Conservation (phyloP, 2,113 vertebrate genomes). For the Odocoileus virginianus region DNA sequence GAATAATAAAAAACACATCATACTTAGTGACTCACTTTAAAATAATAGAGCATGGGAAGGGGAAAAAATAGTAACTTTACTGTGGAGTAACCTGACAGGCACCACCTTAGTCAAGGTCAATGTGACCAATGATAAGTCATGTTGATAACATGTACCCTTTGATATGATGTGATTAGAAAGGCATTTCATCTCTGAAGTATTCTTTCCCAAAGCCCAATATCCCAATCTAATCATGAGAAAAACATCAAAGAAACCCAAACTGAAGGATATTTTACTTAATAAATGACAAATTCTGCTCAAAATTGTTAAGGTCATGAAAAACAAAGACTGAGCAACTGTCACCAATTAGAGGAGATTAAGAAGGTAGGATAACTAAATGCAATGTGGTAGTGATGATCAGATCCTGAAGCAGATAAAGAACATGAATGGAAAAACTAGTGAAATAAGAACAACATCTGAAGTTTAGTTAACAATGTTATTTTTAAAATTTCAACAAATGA, state of each 20-base stretch:
- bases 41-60: not conserved
- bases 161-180: not conserved
- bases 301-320: not conserved
- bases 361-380: not conserved
- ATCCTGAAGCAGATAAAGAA: not conserved
- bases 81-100: not conserved
- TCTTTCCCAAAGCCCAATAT: not conserved
- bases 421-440: not conserved
- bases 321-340: not conserved
- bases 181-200: not conserved
- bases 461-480: not conserved
- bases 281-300: not conserved
- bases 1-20: not conserved
- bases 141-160: not conserved
- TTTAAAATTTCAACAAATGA: not conserved
- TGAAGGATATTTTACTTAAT: conserved; percentile 6
- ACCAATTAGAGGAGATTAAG: not conserved
- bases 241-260: not conserved
- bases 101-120: not conserved
- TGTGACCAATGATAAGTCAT: not conserved
- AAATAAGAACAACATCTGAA: not conserved
- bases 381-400: not conserved
- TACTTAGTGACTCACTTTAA: not conserved
- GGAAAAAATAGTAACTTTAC: not conserved
- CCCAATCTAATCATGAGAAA: not conserved